phyloP scores from a whole-genome alignment of 2,113 vertebrate species.

The Corythornis vintsioides region DNA sequence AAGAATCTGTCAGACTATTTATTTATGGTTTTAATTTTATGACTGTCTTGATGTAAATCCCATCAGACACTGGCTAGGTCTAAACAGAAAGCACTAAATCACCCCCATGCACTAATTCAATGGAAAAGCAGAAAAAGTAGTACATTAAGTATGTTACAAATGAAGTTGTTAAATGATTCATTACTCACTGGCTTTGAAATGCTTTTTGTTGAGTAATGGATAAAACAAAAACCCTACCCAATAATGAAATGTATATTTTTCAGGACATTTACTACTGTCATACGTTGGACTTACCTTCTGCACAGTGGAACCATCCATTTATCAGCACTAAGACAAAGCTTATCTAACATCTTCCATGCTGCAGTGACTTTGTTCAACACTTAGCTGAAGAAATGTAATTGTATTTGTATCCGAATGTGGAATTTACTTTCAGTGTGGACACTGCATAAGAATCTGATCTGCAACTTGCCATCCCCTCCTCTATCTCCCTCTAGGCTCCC shows the following conservation, averaged over 20 bases:
- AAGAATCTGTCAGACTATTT: constrained; percentile 30
- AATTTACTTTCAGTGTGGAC: not conserved
- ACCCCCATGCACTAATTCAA: not conserved
- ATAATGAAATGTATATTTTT: not conserved
- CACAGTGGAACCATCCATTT: not conserved
- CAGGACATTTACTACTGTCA: not conserved
- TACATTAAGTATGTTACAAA: constrained; percentile 1
- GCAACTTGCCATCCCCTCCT: not conserved
- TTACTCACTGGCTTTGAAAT: constrained; percentile 7
- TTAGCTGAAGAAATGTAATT: not conserved
- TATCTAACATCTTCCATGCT: not conserved
- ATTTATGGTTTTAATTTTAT: constrained; percentile 61
- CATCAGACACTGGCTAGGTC: not conserved
- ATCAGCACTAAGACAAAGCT: not conserved
- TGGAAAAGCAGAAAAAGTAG: constrained; percentile 4
- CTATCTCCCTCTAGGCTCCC: not conserved
- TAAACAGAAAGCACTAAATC: constrained; percentile 39
- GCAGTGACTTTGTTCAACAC: not conserved
- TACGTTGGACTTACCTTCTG: not conserved
- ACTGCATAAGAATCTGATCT: not conserved
- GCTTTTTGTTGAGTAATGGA: constrained; percentile 9
- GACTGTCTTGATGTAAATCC: constrained; percentile 13
- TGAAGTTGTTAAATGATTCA: constrained; percentile 31
- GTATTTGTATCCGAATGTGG: not conserved
- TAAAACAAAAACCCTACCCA: not conserved